phyloP scores from a whole-genome alignment of 1,140 invertebrate genomes.

The Rhynchophorus ferrugineus region DNA sequence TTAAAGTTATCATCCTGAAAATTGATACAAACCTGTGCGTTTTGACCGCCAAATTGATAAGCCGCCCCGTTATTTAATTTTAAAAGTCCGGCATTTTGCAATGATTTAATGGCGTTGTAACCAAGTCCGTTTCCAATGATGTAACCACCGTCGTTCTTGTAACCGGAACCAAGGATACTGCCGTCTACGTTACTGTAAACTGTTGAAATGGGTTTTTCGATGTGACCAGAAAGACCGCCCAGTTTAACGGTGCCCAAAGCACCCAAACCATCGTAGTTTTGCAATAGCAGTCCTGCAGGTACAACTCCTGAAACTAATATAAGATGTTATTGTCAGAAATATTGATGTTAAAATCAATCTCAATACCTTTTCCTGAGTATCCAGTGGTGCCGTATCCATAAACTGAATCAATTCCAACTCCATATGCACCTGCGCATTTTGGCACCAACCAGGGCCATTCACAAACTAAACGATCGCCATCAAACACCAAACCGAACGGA shows the following conservation, averaged over 20 bases:
- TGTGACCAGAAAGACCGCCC: conserved; percentile 31
- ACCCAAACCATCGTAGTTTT: conserved; percentile 37
- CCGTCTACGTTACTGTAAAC: conserved; percentile 31
- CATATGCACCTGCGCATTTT: conserved; percentile 49
- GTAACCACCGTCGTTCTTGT: conserved; percentile 13
- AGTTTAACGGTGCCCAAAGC: conserved; percentile 26
- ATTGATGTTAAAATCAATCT: too few relatives aligned
- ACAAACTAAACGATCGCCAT: conserved; percentile 61
- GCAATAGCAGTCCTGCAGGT: conserved; percentile 13
- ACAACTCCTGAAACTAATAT: background rate
- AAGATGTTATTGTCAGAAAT: too few relatives aligned
- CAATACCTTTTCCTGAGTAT: background rate
- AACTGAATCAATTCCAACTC: conserved; percentile 22
- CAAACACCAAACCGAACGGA: conserved; percentile 74
- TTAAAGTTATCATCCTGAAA: too few relatives aligned
- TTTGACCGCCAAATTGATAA: conserved; percentile 1
- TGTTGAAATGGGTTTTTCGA: conserved; percentile 28
- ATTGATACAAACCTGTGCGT: too few relatives aligned
- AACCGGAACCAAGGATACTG: conserved; percentile 8
- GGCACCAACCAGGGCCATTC: conserved; percentile 78
- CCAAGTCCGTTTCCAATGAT: conserved; percentile 16
- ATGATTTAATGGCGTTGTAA: conserved; percentile 24
- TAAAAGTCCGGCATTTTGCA: conserved; percentile 28
- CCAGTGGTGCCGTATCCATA: conserved; percentile 20
- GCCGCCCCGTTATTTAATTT: conserved; percentile 18